Evolutionary conservation across 2,888 invertebrate genomes (phyloP).

Genomic region (Podabrus alpinus): DNA sequence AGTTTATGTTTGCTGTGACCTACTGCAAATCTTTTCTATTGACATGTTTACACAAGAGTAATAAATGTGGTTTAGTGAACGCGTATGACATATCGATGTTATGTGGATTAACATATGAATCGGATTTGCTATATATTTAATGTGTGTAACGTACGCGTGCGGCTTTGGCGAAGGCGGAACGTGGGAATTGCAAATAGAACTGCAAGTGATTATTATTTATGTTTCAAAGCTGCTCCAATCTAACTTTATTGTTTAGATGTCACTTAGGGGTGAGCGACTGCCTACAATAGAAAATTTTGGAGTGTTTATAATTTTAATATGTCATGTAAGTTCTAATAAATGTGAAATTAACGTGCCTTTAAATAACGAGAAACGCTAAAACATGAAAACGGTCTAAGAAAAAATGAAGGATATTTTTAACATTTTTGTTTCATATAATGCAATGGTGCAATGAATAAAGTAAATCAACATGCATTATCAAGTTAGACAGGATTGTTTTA

Average conservation of each 20-base stretch:
- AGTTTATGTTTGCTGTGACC: conserved; percentile 15
- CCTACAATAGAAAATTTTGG: conserved; percentile 32
- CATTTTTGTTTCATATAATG: background rate
- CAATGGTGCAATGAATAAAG: background rate
- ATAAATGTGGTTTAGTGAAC: conserved; percentile 54
- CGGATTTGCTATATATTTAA: conserved; percentile 57
- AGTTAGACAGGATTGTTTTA: background rate
- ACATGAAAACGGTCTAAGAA: background rate
- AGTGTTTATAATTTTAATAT: conserved; percentile 44
- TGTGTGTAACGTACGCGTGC: conserved; percentile 52
- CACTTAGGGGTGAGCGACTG: conserved; percentile 39
- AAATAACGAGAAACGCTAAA: background rate
- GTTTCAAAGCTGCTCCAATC: conserved; percentile 44
- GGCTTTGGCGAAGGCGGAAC: conserved; percentile 46
- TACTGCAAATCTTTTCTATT: conserved; percentile 8
- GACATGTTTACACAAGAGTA: conserved; percentile 52
- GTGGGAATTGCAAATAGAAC: conserved; percentile 55
- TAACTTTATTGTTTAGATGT: conserved; percentile 47
- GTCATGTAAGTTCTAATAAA: conserved; percentile 52
- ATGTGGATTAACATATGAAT: conserved; percentile 55
- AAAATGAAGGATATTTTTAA: background rate
- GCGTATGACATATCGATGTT: conserved; percentile 51
- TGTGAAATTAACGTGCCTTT: conserved; percentile 37
- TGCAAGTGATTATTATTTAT: conserved; percentile 54
- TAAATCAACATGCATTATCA: background rate